Conservation (phyloP, 2,797 vertebrate species). For the Cossypha niveicapilla region DNA sequence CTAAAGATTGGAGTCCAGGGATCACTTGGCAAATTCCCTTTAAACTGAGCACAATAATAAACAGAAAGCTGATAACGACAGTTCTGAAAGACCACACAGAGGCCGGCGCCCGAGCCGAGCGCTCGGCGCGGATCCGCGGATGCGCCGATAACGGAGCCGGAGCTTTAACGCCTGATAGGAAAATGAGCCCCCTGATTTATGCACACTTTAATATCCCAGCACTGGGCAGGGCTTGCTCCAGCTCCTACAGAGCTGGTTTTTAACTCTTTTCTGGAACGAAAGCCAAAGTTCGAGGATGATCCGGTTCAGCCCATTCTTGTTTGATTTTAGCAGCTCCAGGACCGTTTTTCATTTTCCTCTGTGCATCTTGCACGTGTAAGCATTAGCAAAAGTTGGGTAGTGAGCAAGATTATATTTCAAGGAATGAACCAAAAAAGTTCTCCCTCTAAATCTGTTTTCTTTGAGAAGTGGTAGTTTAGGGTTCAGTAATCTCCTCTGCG, state of each 20-base stretch:
- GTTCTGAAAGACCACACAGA: slow-evolving; percentile 68
- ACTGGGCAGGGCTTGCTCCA: not conserved
- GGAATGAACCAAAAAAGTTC: not conserved
- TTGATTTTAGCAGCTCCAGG: not conserved
- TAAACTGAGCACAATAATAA: slow-evolving; percentile 76
- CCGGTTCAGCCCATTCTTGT: fast-evolving
- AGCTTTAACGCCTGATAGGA: not conserved
- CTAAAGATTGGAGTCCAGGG: slow-evolving; percentile 78
- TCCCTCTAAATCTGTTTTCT: not conserved
- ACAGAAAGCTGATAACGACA: slow-evolving; percentile 70
- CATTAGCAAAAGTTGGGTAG: not conserved
- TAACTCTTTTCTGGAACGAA: not conserved
- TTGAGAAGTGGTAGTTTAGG: not conserved
- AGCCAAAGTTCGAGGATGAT: not conserved
- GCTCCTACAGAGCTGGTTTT: not conserved
- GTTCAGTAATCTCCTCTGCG: not conserved
- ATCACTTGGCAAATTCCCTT: slow-evolving; percentile 75
- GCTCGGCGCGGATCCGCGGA: not conserved
- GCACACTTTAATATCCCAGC: not conserved
- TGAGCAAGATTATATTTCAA: not conserved
- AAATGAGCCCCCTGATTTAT: slow-evolving; percentile 11
- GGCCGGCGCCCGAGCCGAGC: not conserved
- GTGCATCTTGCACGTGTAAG: not conserved
- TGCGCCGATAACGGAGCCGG: slow-evolving; percentile 2
- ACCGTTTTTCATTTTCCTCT: not conserved